phyloP scores from a whole-genome alignment of 2,888 invertebrate genomes.

The Cistogaster globosa region DNA sequence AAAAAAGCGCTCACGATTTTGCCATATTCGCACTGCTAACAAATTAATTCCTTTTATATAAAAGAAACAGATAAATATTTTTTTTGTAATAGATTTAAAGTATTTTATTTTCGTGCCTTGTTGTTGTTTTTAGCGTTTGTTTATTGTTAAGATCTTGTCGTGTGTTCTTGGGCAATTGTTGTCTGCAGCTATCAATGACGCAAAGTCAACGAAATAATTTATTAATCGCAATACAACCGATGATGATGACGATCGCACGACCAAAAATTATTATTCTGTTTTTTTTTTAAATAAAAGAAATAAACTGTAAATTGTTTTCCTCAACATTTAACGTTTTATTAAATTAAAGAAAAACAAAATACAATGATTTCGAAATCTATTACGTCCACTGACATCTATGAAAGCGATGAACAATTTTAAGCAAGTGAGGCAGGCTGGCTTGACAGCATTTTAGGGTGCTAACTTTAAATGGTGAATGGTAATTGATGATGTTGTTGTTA shows the following conservation, averaged over 20 bases:
- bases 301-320: conserved; percentile 49
- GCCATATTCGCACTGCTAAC: neutral
- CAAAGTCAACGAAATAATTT: conserved; percentile 49
- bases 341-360: neutral
- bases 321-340: conserved; percentile 46
- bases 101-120: conserved; percentile 9
- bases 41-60: neutral
- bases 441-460: conserved; percentile 43
- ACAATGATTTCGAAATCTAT: conserved; percentile 10
- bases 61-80: conserved; percentile 44
- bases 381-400: neutral
- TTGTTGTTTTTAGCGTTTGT: neutral
- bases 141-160: conserved; percentile 18
- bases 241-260: conserved; percentile 27
- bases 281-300: conserved; percentile 31
- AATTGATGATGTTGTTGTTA: conserved; percentile 11
- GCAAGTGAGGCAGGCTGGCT: conserved; percentile 1
- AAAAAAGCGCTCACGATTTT: conserved; percentile 43
- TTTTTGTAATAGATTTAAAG: conserved; percentile 38
- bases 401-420: conserved; percentile 9
- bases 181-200: conserved; percentile 62
- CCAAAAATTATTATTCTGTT: conserved; percentile 16
- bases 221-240: conserved; percentile 16
- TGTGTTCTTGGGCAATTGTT: conserved; percentile 44
- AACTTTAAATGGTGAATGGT: conserved; percentile 56